Percentiles rank a stretch among this genome's conserved stretches.
phyloP scores from a whole-genome alignment of 2,113 vertebrate genomes.

The Ochotona princeps region DNA sequence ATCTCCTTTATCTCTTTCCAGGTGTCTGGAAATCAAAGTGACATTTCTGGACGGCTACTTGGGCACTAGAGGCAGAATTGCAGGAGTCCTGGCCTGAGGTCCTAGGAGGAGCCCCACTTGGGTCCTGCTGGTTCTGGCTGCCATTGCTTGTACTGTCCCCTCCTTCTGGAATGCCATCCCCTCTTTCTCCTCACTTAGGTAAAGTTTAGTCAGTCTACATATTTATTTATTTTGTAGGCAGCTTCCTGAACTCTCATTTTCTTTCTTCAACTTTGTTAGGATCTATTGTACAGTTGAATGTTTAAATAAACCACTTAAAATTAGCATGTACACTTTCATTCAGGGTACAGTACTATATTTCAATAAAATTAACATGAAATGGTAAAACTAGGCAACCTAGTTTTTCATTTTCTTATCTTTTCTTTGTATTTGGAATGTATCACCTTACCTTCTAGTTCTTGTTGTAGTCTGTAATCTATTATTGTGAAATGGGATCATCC shows the following conservation, averaged over 20 bases:
- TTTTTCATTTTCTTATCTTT: too few species aligned
- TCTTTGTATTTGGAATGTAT: too few species aligned
- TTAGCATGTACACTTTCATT: too few species aligned
- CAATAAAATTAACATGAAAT: too few species aligned
- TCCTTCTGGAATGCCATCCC: background rate
- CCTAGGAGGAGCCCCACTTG: background rate
- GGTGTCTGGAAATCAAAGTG: background rate
- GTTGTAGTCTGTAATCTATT: too few species aligned
- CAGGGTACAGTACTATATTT: too few species aligned
- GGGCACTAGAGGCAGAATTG: background rate
- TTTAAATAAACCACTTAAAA: too few species aligned
- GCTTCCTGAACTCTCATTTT: background rate
- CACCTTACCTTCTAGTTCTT: too few species aligned
- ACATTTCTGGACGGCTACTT: background rate
- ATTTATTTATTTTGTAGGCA: background rate
- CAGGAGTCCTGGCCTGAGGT: background rate
- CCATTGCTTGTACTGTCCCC: background rate
- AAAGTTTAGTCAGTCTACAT: too few species aligned
- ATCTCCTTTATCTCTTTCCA: background rate
- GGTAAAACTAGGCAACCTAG: too few species aligned
- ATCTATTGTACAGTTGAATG: background rate
- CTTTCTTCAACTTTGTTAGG: background rate
- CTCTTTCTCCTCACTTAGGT: background rate
- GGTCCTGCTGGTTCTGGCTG: background rate
- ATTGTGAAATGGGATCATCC: too few species aligned